phyloP scores from a whole-genome alignment of 2,113 vertebrate genomes.

The Acrocephalus kingi region DNA sequence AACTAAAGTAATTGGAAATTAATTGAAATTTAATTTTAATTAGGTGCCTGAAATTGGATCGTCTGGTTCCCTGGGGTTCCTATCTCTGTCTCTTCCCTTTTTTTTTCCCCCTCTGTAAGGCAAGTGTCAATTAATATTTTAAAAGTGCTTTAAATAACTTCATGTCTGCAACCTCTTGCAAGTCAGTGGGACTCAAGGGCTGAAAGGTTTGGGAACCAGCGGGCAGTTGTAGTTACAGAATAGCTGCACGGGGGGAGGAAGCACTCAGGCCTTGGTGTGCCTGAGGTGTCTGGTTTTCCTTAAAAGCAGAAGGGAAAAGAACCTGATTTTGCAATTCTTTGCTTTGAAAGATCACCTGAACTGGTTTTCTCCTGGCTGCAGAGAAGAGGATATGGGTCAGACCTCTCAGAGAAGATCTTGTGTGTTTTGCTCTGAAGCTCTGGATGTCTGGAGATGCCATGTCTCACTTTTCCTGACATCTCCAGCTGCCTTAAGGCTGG shows the following conservation, averaged over 20 bases:
- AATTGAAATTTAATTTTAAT: conserved; percentile 65
- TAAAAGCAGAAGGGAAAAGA: neutral
- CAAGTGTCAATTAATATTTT: conserved; percentile 52
- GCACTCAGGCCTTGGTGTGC: neutral
- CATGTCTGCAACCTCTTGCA: neutral
- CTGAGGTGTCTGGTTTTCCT: neutral
- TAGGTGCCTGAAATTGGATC: conserved; percentile 47
- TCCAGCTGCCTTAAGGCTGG: neutral
- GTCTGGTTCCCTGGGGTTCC: conserved; percentile 9
- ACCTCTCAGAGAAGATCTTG: neutral
- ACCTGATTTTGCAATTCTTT: neutral
- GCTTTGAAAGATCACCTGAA: neutral
- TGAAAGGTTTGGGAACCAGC: neutral
- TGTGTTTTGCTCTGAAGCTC: neutral
- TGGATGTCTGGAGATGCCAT: neutral
- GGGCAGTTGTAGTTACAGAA: neutral
- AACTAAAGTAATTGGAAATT: conserved; percentile 57
- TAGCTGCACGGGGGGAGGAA: neutral
- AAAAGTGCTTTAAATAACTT: conserved; percentile 59
- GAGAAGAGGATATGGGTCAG: neutral
- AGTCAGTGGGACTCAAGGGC: neutral
- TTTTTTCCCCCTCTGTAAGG: neutral
- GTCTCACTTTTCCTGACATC: neutral
- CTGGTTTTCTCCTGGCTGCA: neutral
- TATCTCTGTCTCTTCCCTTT: neutral